phyloP scores from a whole-genome alignment of 2,888 invertebrate species.

The Deroplatys truncata region DNA sequence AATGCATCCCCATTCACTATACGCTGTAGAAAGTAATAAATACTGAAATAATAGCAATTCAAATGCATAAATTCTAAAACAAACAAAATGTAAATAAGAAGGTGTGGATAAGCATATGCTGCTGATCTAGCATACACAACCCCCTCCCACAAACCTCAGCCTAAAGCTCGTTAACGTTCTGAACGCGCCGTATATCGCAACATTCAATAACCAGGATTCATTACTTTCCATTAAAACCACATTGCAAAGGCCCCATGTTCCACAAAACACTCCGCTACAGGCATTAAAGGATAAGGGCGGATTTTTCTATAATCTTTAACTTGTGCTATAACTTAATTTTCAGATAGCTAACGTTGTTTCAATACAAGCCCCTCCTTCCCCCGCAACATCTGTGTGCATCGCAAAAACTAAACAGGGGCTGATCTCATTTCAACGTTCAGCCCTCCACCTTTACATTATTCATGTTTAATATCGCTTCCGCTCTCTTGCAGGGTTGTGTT shows the following conservation, averaged over 20 bases:
- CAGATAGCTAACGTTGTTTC: not conserved
- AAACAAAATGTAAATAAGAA: too few relatives aligned
- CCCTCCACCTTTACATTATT: slow-evolving; percentile 40
- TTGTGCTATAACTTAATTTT: slow-evolving; percentile 9
- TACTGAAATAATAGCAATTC: too few relatives aligned
- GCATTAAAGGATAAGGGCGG: not conserved
- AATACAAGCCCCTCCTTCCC: not conserved
- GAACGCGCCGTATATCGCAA: not conserved
- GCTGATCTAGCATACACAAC: too few relatives aligned
- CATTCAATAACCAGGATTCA: not conserved
- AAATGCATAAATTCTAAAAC: too few relatives aligned
- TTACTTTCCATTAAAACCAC: not conserved
- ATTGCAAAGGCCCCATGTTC: not conserved
- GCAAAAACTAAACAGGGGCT: not conserved
- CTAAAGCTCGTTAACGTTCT: not conserved
- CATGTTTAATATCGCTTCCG: slow-evolving; percentile 43
- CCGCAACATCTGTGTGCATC: not conserved
- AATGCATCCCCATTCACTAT: too few relatives aligned
- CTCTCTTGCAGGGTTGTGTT: not conserved
- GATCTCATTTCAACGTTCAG: slow-evolving; percentile 12
- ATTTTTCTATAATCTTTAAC: not conserved
- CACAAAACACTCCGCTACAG: not conserved
- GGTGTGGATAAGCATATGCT: too few relatives aligned
- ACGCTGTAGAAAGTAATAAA: too few relatives aligned
- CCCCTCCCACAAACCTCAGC: too few relatives aligned